Evolutionary conservation across 2,888 invertebrate genomes (phyloP).

Genomic region (Nomada flava): DNA sequence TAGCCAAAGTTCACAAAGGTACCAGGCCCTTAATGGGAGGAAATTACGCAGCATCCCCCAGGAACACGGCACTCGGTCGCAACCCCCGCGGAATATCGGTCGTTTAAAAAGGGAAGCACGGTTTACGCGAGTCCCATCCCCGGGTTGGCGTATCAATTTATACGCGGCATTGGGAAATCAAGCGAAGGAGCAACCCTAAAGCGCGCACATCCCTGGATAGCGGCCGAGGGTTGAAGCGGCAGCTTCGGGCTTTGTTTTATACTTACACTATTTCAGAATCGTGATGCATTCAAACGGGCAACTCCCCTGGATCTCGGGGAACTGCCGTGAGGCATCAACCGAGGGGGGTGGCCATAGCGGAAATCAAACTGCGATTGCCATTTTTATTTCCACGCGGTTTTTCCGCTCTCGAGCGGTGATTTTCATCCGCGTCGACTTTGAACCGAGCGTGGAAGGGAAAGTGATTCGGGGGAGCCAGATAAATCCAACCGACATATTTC

Average conservation of each 20-base stretch:
- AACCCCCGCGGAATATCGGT: constrained; percentile 62
- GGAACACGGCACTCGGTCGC: constrained; percentile 45
- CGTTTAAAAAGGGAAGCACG: constrained; percentile 65
- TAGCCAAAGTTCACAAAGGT: not conserved
- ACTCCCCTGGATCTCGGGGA: constrained; percentile 43
- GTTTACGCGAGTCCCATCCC: constrained; percentile 48
- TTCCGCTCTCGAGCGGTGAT: constrained; percentile 51
- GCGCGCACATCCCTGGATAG: constrained; percentile 64
- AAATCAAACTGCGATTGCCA: constrained; percentile 82
- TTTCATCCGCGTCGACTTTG: constrained; percentile 55
- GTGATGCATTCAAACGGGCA: constrained; percentile 78
- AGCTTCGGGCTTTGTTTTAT: constrained; percentile 77
- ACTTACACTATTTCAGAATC: constrained; percentile 76
- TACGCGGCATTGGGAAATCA: constrained; percentile 77
- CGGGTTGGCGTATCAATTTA: constrained; percentile 76
- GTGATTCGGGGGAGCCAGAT: constrained; percentile 12
- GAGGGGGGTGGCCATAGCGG: constrained; percentile 50
- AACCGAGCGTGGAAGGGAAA: constrained; percentile 19
- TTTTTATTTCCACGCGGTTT: constrained; percentile 78
- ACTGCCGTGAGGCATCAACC: constrained; percentile 59
- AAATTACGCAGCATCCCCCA: constrained; percentile 56
- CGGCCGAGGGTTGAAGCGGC: constrained; percentile 43
- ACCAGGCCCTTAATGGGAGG: constrained; percentile 32
- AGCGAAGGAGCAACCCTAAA: constrained; percentile 75
- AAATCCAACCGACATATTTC: not conserved